Conservation (phyloP, 1,140 invertebrate species). For the Vollenhovia emeryi region DNA sequence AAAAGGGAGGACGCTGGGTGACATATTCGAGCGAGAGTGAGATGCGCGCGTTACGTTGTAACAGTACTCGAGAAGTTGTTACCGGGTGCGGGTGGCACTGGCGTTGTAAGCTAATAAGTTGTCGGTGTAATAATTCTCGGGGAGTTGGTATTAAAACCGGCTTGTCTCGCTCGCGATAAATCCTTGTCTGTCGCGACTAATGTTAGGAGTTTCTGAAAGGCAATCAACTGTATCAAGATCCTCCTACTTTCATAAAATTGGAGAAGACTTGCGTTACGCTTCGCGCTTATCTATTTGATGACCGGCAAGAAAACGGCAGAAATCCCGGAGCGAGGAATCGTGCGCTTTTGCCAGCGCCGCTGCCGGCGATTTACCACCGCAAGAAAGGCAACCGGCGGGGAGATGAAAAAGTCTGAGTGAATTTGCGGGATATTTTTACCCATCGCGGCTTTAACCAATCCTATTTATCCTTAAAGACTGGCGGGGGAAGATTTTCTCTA, state of each 20-base stretch:
- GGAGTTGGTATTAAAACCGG: conserved; percentile 48
- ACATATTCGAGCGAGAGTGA: neutral
- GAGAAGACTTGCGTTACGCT: conserved; percentile 38
- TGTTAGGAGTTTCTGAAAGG: conserved; percentile 46
- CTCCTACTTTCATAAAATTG: conserved; percentile 34
- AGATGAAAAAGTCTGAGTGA: conserved; percentile 19
- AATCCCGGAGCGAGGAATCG: conserved; percentile 12
- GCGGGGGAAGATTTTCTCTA: conserved; percentile 14
- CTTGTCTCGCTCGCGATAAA: conserved; percentile 39
- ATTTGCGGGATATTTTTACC: conserved; percentile 44
- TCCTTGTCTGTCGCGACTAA: conserved; percentile 44
- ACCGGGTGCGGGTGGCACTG: conserved; percentile 34
- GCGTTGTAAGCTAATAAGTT: conserved; percentile 45
- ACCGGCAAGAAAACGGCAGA: conserved; percentile 43
- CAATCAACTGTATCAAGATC: conserved; percentile 53
- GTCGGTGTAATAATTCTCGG: conserved; percentile 50
- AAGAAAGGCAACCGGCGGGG: conserved; percentile 35
- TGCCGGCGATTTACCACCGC: conserved; percentile 50
- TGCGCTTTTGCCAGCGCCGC: conserved; percentile 55
- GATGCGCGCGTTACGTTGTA: conserved; percentile 27
- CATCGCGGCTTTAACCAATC: conserved; percentile 59
- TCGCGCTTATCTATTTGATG: conserved; percentile 48
- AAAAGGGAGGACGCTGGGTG: neutral
- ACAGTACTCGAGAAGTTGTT: conserved; percentile 26
- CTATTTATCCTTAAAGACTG: conserved; percentile 7